Conservation (phyloP, 2,797 vertebrate genomes). For the Parauchenoglanis punctatus region DNA sequence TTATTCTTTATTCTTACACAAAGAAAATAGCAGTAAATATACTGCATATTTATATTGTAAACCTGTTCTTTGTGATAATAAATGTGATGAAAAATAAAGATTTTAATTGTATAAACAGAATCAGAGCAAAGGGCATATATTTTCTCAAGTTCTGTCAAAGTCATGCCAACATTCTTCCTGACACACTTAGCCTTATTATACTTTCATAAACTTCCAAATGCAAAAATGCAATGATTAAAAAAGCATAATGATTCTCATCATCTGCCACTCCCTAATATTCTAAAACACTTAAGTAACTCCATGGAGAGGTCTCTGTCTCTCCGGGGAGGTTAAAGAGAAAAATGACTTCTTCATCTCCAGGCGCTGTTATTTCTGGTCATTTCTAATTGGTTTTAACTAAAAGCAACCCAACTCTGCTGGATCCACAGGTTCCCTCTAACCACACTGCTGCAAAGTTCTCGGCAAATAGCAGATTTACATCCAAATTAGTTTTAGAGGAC, state of each 20-base stretch:
- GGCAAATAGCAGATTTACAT: conserved; percentile 84
- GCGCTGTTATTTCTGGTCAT: conserved; percentile 88
- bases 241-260: conserved; percentile 82
- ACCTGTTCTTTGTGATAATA: not conserved
- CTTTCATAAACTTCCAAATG: conserved; percentile 76
- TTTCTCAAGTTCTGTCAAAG: conserved; percentile 71
- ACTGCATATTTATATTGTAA: not conserved
- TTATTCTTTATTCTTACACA: too few relatives aligned
- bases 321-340: conserved; percentile 80
- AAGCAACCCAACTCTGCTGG: conserved; percentile 77
- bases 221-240: conserved; percentile 83
- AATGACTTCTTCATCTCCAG: conserved; percentile 86
- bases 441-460: conserved; percentile 78
- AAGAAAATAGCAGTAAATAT: not conserved
- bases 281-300: conserved; percentile 83
- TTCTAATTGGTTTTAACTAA: conserved; percentile 89
- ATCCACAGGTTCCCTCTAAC: conserved; percentile 80
- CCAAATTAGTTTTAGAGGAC: conserved; percentile 84
- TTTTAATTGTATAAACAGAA: conserved; percentile 35
- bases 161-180: conserved; percentile 75
- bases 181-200: conserved; percentile 79
- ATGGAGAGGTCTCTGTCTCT: conserved; percentile 78
- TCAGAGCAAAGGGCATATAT: conserved; percentile 47
- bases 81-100: not conserved
- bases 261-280: conserved; percentile 81